Percentiles rank a stretch among this genome's conserved stretches.
Conservation (phyloP, 2,797 vertebrate species). For the Enteromius mattozi region DNA sequence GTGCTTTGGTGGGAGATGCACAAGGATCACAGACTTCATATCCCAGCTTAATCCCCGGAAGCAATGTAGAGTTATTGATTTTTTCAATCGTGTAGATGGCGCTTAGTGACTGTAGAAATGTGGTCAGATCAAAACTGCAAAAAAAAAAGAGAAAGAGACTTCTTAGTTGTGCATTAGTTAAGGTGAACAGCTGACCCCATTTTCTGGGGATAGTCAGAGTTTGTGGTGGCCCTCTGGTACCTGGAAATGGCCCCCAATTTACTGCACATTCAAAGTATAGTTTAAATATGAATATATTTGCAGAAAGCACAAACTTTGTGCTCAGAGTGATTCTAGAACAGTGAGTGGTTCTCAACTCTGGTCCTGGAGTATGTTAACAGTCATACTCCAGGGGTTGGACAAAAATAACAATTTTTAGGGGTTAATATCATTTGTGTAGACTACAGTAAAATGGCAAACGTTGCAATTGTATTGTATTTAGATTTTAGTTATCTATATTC, state of each 20-base stretch:
- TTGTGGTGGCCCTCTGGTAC: background rate
- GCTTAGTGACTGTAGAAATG: conserved; percentile 63
- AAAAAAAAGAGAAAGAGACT: background rate
- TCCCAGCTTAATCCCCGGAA: conserved; percentile 69
- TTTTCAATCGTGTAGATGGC: conserved; percentile 66
- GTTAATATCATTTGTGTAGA: too few species aligned
- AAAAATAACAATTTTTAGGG: too few species aligned
- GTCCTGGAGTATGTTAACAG: too few species aligned
- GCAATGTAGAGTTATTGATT: conserved; percentile 67
- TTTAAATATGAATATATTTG: too few species aligned
- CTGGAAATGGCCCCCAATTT: background rate
- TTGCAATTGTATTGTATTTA: too few species aligned
- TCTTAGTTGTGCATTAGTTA: background rate
- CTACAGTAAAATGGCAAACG: too few species aligned
- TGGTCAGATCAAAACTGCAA: conserved; percentile 62
- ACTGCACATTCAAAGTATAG: too few species aligned
- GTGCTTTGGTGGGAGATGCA: conserved; percentile 61
- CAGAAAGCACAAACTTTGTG: too few species aligned
- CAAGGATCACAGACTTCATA: conserved; percentile 70
- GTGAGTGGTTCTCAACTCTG: too few species aligned
- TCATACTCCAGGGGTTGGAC: too few species aligned
- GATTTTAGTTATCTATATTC: too few species aligned
- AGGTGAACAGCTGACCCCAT: background rate
- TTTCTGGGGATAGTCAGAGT: background rate
- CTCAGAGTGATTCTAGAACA: too few species aligned